Evolutionary conservation across 2,113 vertebrate species (phyloP), one percentile per base, ranked within the genome.

Genomic region (Agelaius phoeniceus): DNA sequence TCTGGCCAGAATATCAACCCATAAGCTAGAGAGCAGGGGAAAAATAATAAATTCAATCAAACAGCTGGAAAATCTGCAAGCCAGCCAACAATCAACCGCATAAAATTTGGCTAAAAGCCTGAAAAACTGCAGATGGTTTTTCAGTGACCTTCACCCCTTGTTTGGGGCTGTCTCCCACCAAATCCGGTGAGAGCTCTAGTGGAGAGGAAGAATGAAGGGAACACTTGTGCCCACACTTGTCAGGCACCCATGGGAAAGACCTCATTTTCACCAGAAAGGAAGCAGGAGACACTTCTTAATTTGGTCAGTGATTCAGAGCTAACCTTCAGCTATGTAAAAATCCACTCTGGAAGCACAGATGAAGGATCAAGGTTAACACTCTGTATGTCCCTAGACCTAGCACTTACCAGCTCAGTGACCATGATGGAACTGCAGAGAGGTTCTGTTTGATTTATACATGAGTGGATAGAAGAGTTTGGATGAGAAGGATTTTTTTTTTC

Each of bases 61-160:
- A 91, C 89, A 87, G 59, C 74, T 95, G 93, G 67, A 94, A 96
- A 94, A 94, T 85, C 77, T 73, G 63, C 37, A 61, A 92, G 11
- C 11, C 22, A 92, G 61, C 21, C 66, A 93, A 87, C 12, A 84
- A 33, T 73, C 54, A 85, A 33, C 33, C 1, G 1, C 62, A 85
- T 62, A 62, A 73, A 69, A 89, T 10, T 73, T 82, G 63, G n/a
- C 71, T 87, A 58, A 94, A 93, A 83, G n/a, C 71, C 78, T 82
- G 20, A 2, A 46, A 75, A 49, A n/a, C 18, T 79, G 44, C 81
- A 84, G 48, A 75, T 82, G 84, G 44, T 30, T 95, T 89, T 89
- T 20, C 58, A 89, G 61, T 28, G 30, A 67, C 41, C 43, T 85
- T 67, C 5, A 6, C 14, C 37, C 30, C 14, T 84, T 65, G 11